Conservation (phyloP, 2,888 invertebrate genomes). For the Chrysotoxum bicinctum region DNA sequence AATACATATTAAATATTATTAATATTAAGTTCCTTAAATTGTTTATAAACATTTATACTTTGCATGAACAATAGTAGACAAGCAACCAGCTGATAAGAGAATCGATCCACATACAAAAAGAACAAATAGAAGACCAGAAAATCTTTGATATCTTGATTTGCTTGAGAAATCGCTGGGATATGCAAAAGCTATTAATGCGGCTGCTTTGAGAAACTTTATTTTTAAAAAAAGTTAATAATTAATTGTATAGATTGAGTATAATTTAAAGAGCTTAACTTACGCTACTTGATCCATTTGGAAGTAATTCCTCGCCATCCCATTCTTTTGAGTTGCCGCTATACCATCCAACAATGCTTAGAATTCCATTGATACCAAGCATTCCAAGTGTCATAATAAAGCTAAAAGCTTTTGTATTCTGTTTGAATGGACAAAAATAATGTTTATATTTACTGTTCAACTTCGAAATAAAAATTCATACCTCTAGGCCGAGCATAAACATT, state of each 20-base stretch:
- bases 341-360: slow-evolving; percentile 79
- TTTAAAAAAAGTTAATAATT: not conserved
- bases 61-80: slow-evolving; percentile 80
- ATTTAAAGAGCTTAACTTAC: too few relatives aligned
- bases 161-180: slow-evolving; percentile 79
- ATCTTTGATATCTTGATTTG: slow-evolving; percentile 76
- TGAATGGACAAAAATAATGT: not conserved
- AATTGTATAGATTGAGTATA: too few relatives aligned
- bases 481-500: slow-evolving; percentile 84
- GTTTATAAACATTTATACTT: slow-evolving; percentile 75
- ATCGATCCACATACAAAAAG: slow-evolving; percentile 77
- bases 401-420: slow-evolving; percentile 80
- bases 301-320: slow-evolving; percentile 79
- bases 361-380: slow-evolving; percentile 80
- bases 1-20: slow-evolving; percentile 8
- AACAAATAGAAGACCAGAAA: slow-evolving; percentile 76
- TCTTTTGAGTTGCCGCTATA: slow-evolving; percentile 78
- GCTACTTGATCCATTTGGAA: slow-evolving; percentile 80
- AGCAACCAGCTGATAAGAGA: slow-evolving; percentile 78
- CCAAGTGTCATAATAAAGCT: slow-evolving; percentile 80
- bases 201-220: slow-evolving; percentile 77
- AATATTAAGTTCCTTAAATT: not conserved
- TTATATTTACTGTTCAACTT: not conserved
- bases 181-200: slow-evolving; percentile 79
- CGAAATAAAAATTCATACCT: slow-evolving; percentile 79